Percentiles rank a stretch among this genome's conserved stretches.
Evolutionary conservation across 2,113 vertebrate genomes (phyloP).

Genomic region (Cottus gobio): DNA sequence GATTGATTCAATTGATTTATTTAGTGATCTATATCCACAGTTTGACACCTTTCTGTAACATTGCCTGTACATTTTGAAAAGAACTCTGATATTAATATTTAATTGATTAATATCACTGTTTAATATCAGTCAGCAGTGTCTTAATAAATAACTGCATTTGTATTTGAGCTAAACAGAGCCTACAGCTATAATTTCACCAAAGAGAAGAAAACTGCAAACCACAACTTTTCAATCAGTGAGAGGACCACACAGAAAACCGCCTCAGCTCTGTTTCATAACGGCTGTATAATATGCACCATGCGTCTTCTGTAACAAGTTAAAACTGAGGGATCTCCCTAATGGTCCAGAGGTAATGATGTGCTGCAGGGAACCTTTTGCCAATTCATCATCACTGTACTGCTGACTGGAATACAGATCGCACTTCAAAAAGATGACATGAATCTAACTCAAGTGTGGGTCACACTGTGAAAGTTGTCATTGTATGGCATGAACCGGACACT

Average conservation of each 20-base stretch:
- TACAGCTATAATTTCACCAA: constrained; percentile 5
- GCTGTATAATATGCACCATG: constrained; percentile 17
- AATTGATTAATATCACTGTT: no score
- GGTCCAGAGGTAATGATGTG: constrained; percentile 51
- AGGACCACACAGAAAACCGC: background rate
- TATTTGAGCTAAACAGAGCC: background rate
- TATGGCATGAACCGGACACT: constrained; percentile 4
- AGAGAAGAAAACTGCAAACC: background rate
- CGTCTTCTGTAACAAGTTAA: constrained; percentile 40
- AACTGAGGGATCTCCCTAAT: constrained; percentile 49
- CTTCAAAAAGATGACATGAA: constrained; percentile 42
- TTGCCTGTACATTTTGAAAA: no score
- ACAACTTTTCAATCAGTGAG: background rate
- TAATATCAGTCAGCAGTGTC: background rate
- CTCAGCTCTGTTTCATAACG: constrained; percentile 9
- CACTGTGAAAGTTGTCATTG: background rate
- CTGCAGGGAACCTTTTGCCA: constrained; percentile 37
- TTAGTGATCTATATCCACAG: no score
- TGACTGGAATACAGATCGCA: constrained; percentile 52
- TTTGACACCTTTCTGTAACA: background rate
- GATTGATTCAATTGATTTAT: no score
- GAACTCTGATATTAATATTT: no score
- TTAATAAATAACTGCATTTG: background rate
- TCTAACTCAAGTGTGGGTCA: background rate
- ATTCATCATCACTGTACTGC: constrained; percentile 45